These are phyloP conservation scores for Dichetophora obliterata DNA, from an alignment of 2,888 invertebrate genomes.

Conservation along the genomic window DNA sequence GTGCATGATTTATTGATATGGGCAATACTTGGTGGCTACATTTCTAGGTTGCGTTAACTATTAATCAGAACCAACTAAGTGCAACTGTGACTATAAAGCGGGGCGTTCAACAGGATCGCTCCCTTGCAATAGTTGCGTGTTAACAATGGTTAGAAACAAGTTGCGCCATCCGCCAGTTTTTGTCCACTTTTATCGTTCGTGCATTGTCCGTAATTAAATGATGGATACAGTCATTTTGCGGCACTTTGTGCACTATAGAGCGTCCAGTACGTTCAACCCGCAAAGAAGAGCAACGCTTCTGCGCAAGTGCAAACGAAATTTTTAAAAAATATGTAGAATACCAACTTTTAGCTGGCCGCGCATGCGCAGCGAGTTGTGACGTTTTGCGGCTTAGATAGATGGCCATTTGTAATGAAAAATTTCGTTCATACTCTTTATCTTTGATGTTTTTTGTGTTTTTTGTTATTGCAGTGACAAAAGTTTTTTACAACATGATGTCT, in stretches of 20 bases:
- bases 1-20: slow-evolving; percentile 49
- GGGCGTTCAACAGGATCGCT: neutral
- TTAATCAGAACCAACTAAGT: slow-evolving; percentile 6
- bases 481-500: neutral
- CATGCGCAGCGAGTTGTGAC: slow-evolving; percentile 20
- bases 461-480: neutral
- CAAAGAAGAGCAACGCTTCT: neutral
- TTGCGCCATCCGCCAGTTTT: neutral
- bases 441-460: neutral
- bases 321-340: too few relatives aligned
- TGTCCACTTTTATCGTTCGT: slow-evolving; percentile 3
- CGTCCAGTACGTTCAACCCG: slow-evolving; percentile 11
- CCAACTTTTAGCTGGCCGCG: neutral
- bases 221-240: slow-evolving; percentile 18
- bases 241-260: slow-evolving; percentile 4
- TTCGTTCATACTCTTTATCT: neutral
- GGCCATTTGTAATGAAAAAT: neutral
- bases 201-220: slow-evolving; percentile 16
- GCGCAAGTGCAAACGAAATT: neutral
- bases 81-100: slow-evolving; percentile 1
- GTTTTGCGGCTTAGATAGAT: neutral
- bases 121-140: slow-evolving; percentile 4
- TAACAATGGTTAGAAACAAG: neutral
- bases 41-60: neutral
- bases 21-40: slow-evolving; percentile 34